Evolutionary conservation across 2,888 invertebrate species (phyloP).

Genomic region (Romanomermis culicivorax): DNA sequence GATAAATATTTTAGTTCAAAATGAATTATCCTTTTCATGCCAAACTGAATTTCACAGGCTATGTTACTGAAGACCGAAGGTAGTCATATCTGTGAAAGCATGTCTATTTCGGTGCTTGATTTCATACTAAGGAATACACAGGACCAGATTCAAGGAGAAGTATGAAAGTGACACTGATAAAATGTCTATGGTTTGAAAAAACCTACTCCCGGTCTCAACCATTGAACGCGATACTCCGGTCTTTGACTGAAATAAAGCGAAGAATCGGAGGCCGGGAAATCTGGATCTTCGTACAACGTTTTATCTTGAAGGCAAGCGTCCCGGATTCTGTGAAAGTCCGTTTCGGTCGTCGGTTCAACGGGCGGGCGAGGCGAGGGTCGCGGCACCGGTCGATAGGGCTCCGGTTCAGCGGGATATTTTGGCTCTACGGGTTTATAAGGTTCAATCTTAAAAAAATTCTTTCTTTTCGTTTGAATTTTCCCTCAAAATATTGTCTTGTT

Average conservation of each 20-base stretch:
- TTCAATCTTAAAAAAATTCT: neutral
- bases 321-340: conserved; percentile 43
- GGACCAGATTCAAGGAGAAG: too few species aligned
- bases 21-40: too few species aligned
- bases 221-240: conserved; percentile 61
- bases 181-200: neutral
- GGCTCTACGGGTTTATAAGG: neutral
- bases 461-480: neutral
- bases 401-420: neutral
- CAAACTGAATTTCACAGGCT: too few species aligned
- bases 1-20: too few species aligned
- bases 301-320: conserved; percentile 50
- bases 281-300: conserved; percentile 58
- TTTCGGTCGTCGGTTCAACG: conserved; percentile 23
- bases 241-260: conserved; percentile 60
- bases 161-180: too few species aligned
- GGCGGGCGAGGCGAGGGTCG: neutral
- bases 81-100: too few species aligned
- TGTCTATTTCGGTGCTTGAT: too few species aligned
- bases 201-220: conserved; percentile 66
- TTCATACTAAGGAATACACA: too few species aligned
- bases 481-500: too few species aligned
- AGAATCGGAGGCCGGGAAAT: conserved; percentile 58
- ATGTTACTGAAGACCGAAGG: too few species aligned
- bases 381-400: conserved; percentile 3